Evolutionary conservation across 2,797 vertebrate genomes (phyloP).

Genomic region (Pseudochaenichthys georgianus): DNA sequence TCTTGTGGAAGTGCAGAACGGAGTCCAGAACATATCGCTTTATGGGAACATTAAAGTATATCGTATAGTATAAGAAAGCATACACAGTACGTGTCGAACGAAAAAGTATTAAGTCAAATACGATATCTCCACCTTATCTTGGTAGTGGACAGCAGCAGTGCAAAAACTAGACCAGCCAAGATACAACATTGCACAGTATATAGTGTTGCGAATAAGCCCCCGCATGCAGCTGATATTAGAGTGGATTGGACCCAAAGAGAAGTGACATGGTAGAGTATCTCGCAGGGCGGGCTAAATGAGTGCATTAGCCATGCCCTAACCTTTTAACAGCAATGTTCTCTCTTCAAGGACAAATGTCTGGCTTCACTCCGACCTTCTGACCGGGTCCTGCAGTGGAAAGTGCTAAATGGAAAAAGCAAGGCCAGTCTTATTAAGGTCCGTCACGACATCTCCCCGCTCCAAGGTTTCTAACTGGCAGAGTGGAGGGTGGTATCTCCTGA

Average conservation of each 20-base stretch:
- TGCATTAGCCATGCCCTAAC: slow-evolving; percentile 20
- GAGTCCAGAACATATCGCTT: too few relatives aligned
- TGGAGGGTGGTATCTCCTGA: neutral
- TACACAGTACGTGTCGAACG: slow-evolving; percentile 29
- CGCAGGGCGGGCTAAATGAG: slow-evolving; percentile 22
- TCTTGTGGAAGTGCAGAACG: too few relatives aligned
- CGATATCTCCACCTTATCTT: slow-evolving; percentile 22
- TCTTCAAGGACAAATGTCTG: slow-evolving; percentile 50
- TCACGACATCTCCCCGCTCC: slow-evolving; percentile 25
- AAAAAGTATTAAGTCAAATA: slow-evolving; percentile 29
- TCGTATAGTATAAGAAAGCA: too few relatives aligned
- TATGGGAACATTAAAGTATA: too few relatives aligned
- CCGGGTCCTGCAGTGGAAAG: slow-evolving; percentile 27
- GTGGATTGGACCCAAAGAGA: slow-evolving; percentile 18
- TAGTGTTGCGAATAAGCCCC: neutral
- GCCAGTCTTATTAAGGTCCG: slow-evolving; percentile 23
- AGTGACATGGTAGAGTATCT: slow-evolving; percentile 17
- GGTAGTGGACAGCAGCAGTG: slow-evolving; percentile 1
- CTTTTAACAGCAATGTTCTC: slow-evolving; percentile 45
- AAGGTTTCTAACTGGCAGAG: slow-evolving; percentile 27
- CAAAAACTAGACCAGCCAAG: neutral
- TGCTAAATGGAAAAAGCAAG: slow-evolving; percentile 59
- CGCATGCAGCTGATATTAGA: neutral
- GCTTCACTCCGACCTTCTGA: slow-evolving; percentile 30
- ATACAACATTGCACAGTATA: neutral